Base-by-base conservation (phyloP, 2,797 vertebrate genomes). In the Muraenolepis orangiensis region DNA sequence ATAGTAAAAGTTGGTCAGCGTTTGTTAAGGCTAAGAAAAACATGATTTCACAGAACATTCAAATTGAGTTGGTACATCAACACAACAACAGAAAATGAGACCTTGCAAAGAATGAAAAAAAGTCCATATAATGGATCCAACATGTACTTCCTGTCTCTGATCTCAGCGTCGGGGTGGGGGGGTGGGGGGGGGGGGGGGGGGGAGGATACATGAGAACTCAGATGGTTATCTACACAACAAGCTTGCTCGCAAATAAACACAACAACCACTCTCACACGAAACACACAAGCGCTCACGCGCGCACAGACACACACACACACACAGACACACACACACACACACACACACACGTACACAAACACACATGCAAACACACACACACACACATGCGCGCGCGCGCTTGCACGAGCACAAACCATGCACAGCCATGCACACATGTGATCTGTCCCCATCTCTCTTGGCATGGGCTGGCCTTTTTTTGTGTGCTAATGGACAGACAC, bases 401-500 rank as follows among this genome's bases (percentile, higher is more conserved):
- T 31, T 26, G 29, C 32, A 46, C 61, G n/a, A 26, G 67, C 38
- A 30, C 34, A 18, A 64, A 57, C 13, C 29, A 64, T 4, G 1
- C 32, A 74, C 61, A 66, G 72, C 76, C 73, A 75, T 74, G 73
- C 76, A 78, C 57, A 79, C 82, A 85, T 79, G 88, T 86, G 86
- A 93, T 95, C 92, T 94, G 92, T 95, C 93, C 92, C 93, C 80
- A 81, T 93, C 90, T 90, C 86, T 85, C 86, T 77, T 81, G 83
- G 84, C 78, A 85, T 70, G 28, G 84, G 87, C 86, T 82, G 82
- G 84, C 83, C 84, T 73, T 76, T 80, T n/a, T n/a, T n/a, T n/a
- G n/a, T n/a, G n/a, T 12, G 18, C 92, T 93, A 93, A 94, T 93
- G 93, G 92, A 92, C 87, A 85, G 86, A 92, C 91, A 92, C 89